Conservation (phyloP, 2,888 invertebrate species). For the Endomychus coccineus region DNA sequence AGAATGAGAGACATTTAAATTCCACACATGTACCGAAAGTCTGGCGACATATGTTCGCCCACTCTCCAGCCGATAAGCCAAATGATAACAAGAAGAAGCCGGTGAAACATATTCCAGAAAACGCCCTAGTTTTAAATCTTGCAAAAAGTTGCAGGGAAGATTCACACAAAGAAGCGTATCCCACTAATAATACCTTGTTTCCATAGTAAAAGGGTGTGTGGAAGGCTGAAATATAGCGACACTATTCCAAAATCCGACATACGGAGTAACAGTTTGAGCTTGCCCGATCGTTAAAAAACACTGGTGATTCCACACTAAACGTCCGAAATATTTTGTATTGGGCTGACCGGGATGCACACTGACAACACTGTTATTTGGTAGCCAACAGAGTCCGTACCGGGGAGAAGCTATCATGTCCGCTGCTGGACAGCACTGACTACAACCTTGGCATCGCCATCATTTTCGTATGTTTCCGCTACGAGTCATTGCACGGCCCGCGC, state of each 20-base stretch:
- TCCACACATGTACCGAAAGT: too few relatives aligned
- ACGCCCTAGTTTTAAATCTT: too few relatives aligned
- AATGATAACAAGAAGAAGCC: too few relatives aligned
- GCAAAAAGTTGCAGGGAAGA: too few relatives aligned
- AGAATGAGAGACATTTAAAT: too few relatives aligned
- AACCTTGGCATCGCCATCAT: conserved; percentile 41
- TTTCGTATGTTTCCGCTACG: conserved; percentile 19
- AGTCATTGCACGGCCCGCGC: conserved; percentile 6
- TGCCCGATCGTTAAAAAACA: conserved; percentile 38
- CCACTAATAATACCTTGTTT: conserved; percentile 42
- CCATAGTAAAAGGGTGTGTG: conserved; percentile 36
- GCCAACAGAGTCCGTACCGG: conserved; percentile 43
- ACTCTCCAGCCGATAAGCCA: too few relatives aligned
- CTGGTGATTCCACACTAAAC: conserved; percentile 39
- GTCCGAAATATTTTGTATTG: conserved; percentile 30
- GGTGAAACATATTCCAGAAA: too few relatives aligned
- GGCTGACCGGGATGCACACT: conserved; percentile 1
- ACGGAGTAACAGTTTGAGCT: conserved; percentile 36
- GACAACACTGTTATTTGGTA: conserved; percentile 29
- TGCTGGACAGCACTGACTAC: conserved; percentile 43
- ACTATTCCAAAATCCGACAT: conserved; percentile 43
- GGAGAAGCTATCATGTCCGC: conserved; percentile 49
- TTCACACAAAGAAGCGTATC: too few relatives aligned
- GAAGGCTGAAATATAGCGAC: conserved; percentile 37
- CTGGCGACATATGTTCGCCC: too few relatives aligned